Evolutionary conservation across 1,140 invertebrate genomes (phyloP), one percentile per base, ranked within the genome.

Genomic region (Ips typographus): DNA sequence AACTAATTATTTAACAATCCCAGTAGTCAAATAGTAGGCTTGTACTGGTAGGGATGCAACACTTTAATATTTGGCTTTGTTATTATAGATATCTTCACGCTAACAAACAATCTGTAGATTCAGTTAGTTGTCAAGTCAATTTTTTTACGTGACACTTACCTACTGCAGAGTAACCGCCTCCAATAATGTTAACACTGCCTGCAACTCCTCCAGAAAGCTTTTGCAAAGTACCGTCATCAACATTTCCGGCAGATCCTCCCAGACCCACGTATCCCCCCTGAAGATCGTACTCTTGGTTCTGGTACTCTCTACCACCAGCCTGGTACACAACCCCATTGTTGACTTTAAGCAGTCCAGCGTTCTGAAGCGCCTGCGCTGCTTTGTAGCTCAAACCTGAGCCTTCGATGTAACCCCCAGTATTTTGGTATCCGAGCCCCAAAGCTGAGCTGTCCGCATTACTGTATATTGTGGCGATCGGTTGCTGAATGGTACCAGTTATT

Each of bases 141-240:
- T 52, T 39, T 42, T n/a, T 55, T 42, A 40, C 42, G 40, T 51
- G 4, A n/a, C 47, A 44, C 55, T 72, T 58, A 59, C 74, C 75
- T 5, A 78, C 76, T 38, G 75, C 76, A 8, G 77, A 78, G 52
- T 76, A 75, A 57, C 77, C 77, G 43, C 76, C 77, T 36, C 73
- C 74, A 39, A 78, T 65, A 8, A 78, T 78, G 49, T 78, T 75
- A 38, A 78, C 68, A 49, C 65, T 74, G 51, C 73, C 74, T 3
- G 38, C 69, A 42, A 68, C 64, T 53, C 60, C 68, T 38, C 37
- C 58, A 22, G 22, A 22, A 0, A 22, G 22, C 22, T 22, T 22
- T 22, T 22, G 22, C 22, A 22, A 22, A n/a, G 37, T 51, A 56
- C 22, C 58, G 39, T 37, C 37, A 36, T 55, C 52, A n/a, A 36